These are phyloP conservation scores for Scaptomyza graminum DNA, from an alignment of 1,140 invertebrate genomes.

Conservation along the genomic window DNA sequence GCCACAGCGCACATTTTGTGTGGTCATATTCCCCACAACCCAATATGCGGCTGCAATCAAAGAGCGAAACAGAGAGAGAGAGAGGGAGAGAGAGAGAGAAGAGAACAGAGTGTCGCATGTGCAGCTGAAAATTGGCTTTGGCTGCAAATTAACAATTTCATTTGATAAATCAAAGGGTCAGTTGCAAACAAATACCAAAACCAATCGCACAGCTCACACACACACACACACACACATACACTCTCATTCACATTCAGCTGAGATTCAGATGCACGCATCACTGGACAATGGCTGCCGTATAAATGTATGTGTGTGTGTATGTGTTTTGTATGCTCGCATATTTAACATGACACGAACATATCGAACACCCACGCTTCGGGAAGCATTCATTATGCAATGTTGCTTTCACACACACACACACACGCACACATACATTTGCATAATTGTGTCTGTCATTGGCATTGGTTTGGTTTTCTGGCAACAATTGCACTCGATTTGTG, in stretches of 20 bases:
- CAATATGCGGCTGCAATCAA: neutral
- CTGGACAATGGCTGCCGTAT: constrained; percentile 12
- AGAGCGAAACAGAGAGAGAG: no score
- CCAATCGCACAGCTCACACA: constrained; percentile 14
- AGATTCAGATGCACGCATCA: constrained; percentile 28
- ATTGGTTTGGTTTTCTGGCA: constrained; percentile 25
- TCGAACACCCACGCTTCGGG: constrained; percentile 27
- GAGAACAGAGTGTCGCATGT: constrained; percentile 15
- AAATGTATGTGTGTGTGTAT: constrained; percentile 1
- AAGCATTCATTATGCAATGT: constrained; percentile 28
- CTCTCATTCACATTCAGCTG: constrained; percentile 27
- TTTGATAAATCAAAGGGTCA: constrained; percentile 48
- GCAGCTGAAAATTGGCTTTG: constrained; percentile 73
- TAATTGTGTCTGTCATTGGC: constrained; percentile 56
- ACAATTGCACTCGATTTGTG: constrained; percentile 46
- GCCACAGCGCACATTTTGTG: constrained; percentile 22
- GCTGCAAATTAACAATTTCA: constrained; percentile 76
- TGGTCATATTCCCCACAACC: constrained; percentile 10
- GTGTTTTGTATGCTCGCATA: constrained; percentile 3
- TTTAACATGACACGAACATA: constrained; percentile 29
- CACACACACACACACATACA: constrained; percentile 19
- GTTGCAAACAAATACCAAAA: constrained; percentile 31
- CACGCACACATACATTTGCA: constrained; percentile 21
- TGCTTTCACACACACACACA: constrained; percentile 21
- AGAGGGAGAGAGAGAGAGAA: neutral